These are phyloP conservation scores for Perithous albicinctus DNA, from an alignment of 2,888 invertebrate genomes.

Conservation along the genomic window DNA sequence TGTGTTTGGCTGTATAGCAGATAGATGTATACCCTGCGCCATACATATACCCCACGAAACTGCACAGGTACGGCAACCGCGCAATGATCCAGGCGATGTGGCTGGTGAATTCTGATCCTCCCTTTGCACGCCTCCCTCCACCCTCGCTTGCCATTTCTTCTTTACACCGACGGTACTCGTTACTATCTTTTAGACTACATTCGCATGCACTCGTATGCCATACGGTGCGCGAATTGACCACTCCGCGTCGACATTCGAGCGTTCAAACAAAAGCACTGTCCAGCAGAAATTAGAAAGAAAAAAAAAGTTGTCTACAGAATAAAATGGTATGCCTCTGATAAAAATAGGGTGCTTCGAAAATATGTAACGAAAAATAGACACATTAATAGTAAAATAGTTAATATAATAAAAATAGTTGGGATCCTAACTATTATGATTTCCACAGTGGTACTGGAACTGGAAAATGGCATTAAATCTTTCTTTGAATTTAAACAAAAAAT, in stretches of 20 bases:
- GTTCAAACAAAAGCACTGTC: background rate
- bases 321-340: too few relatives aligned
- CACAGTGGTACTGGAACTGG: too few relatives aligned
- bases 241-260: conserved; percentile 3
- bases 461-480: too few relatives aligned
- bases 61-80: background rate
- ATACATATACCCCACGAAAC: background rate
- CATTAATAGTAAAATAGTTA: too few relatives aligned
- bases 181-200: conserved; percentile 1
- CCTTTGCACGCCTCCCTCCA: background rate
- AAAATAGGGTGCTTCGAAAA: too few relatives aligned
- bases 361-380: too few relatives aligned
- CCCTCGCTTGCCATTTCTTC: conserved; percentile 3
- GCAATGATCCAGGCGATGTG: background rate
- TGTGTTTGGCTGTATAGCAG: background rate
- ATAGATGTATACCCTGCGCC: background rate
- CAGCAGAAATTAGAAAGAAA: too few relatives aligned
- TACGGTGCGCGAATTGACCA: background rate
- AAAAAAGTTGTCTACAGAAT: too few relatives aligned
- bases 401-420: too few relatives aligned
- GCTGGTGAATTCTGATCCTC: background rate
- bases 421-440: too few relatives aligned
- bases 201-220: conserved; percentile 1
- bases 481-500: too few relatives aligned
- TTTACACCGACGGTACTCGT: background rate